A percentile compares a stretch with the other conserved stretches of the same genome.
Evolutionary conservation across 2,888 invertebrate species (phyloP).

Genomic region (Labia minor): DNA sequence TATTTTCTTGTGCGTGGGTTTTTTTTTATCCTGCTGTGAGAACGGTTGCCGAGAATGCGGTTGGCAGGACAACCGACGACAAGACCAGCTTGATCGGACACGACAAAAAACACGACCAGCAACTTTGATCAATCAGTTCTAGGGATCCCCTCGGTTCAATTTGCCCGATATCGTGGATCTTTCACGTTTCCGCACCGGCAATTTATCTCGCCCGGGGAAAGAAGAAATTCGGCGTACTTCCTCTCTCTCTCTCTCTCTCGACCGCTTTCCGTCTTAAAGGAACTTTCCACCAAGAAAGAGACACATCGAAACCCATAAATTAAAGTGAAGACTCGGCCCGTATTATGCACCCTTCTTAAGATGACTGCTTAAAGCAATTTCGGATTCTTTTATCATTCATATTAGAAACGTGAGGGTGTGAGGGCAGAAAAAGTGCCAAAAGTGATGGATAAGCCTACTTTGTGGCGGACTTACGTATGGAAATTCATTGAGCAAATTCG

Average conservation of each 20-base stretch:
- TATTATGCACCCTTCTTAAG: slow-evolving; percentile 13
- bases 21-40: no score
- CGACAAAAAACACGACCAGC: background rate
- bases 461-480: background rate
- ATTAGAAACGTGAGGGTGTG: background rate
- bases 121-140: background rate
- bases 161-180: background rate
- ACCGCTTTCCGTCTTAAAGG: background rate
- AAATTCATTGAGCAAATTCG: background rate
- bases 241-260: background rate
- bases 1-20: no score
- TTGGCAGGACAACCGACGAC: no score
- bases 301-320: background rate
- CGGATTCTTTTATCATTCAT: slow-evolving; percentile 13
- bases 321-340: slow-evolving; percentile 1
- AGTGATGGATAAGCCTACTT: background rate
- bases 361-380: slow-evolving; percentile 3
- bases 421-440: background rate
- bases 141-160: background rate
- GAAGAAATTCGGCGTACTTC: background rate
- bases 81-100: background rate
- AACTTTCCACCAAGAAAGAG: background rate
- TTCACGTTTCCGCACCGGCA: slow-evolving; percentile 7
- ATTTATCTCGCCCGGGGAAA: background rate
- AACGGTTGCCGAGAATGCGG: no score